Evolutionary conservation across 2,797 vertebrate genomes (phyloP).

Genomic region (Peromyscus melanophrys): DNA sequence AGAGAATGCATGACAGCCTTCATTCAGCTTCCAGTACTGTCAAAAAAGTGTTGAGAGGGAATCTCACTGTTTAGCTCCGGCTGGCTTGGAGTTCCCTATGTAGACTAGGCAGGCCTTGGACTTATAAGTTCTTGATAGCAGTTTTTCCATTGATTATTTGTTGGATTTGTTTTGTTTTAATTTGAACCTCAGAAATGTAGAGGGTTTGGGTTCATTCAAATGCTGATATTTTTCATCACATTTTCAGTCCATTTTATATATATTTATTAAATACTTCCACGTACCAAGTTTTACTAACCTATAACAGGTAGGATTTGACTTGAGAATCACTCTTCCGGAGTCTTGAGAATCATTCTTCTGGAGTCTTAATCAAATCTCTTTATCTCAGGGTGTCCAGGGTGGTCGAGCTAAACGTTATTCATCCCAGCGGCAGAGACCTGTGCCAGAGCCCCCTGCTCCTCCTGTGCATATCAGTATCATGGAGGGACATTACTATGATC

Average conservation of each 20-base stretch:
- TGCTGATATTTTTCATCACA: not conserved
- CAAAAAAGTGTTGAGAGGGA: conserved; percentile 7
- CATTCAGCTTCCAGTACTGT: not conserved
- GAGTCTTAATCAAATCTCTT: not conserved
- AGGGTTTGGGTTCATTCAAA: conserved; percentile 40
- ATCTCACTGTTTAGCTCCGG: not conserved
- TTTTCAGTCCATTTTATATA: conserved; percentile 51
- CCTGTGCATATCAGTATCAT: conserved; percentile 97
- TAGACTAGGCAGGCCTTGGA: not conserved
- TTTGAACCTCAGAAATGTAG: conserved; percentile 26
- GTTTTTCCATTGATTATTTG: conserved; percentile 11
- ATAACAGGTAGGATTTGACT: not conserved
- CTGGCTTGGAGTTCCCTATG: not conserved
- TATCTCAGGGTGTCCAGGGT: conserved; percentile 91
- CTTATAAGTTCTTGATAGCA: not conserved
- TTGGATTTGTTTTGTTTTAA: conserved; percentile 34
- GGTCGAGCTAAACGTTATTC: conserved; percentile 98
- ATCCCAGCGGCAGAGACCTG: conserved; percentile 95
- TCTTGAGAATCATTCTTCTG: not conserved
- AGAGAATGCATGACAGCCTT: not conserved
- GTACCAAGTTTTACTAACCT: not conserved
- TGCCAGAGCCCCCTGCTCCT: conserved; percentile 94
- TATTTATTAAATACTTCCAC: not conserved
- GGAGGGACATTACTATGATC: conserved; percentile 98
- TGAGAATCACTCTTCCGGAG: not conserved